phyloP scores from a whole-genome alignment of 2,888 invertebrate genomes.

The Dryobota labecula region DNA sequence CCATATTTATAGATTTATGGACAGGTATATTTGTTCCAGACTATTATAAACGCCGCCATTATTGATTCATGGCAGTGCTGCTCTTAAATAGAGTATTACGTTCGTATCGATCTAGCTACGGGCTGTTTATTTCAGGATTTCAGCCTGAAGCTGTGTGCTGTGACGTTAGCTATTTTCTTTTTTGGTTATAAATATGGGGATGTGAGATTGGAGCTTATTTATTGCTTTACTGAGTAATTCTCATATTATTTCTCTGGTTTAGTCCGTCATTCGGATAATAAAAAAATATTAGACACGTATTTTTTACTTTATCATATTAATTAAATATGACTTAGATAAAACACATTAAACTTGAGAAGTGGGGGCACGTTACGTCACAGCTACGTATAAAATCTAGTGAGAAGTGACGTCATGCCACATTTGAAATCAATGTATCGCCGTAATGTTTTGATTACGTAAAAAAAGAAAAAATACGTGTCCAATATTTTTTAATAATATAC shows the following conservation, averaged over 20 bases:
- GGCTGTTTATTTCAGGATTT: constrained; percentile 44
- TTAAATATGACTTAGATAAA: no score
- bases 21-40: neutral
- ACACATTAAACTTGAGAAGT: no score
- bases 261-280: no score
- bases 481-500: no score
- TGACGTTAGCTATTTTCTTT: neutral
- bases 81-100: constrained; percentile 50
- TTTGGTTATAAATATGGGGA: neutral
- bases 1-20: neutral
- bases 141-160: constrained; percentile 3
- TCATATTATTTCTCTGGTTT: neutral
- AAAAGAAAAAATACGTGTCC: no score
- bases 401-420: no score
- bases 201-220: neutral
- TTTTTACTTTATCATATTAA: no score
- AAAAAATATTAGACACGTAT: no score
- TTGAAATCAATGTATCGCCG: no score
- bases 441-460: no score
- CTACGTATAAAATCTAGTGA: no score
- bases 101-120: constrained; percentile 37
- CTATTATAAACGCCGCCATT: constrained; percentile 40
- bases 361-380: no score
- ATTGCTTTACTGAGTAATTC: neutral
- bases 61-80: constrained; percentile 50